These are phyloP conservation scores for Parauchenoglanis ngamensis DNA, from an alignment of 2,797 vertebrate species.

Conservation along the genomic window DNA sequence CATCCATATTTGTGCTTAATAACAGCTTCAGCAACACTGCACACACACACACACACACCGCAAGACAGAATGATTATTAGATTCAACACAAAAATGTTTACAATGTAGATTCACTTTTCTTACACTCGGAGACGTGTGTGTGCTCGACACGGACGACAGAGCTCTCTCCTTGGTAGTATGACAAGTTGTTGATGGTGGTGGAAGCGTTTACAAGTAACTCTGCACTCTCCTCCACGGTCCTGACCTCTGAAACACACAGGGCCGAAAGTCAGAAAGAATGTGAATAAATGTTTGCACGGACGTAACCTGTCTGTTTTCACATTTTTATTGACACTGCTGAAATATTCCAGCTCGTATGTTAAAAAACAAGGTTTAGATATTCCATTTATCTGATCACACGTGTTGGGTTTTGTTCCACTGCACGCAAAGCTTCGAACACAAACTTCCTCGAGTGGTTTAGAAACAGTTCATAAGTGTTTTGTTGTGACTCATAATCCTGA, in stretches of 20 bases:
- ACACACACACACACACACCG: slow-evolving; percentile 24
- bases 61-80: too few relatives aligned
- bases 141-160: slow-evolving; percentile 75
- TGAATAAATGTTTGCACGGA: not conserved
- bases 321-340: not conserved
- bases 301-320: not conserved
- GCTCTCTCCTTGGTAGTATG: slow-evolving; percentile 83
- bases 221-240: slow-evolving; percentile 80
- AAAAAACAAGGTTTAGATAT: not conserved
- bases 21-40: slow-evolving; percentile 87
- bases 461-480: not conserved
- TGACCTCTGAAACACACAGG: slow-evolving; percentile 75
- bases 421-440: not conserved
- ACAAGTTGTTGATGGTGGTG: slow-evolving; percentile 90
- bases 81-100: not conserved
- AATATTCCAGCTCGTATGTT: not conserved
- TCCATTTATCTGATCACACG: not conserved
- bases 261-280: not conserved
- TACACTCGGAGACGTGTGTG: slow-evolving; percentile 83
- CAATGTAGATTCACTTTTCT: slow-evolving; percentile 54
- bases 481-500: slow-evolving; percentile 12
- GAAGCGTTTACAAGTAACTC: slow-evolving; percentile 87
- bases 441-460: not conserved
- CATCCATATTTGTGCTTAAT: slow-evolving; percentile 83
- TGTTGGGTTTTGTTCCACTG: not conserved